A percentile compares a stretch with the other conserved stretches of the same genome.
phyloP scores from a whole-genome alignment of 2,797 vertebrate genomes.

The Typhlichthys subterraneus region DNA sequence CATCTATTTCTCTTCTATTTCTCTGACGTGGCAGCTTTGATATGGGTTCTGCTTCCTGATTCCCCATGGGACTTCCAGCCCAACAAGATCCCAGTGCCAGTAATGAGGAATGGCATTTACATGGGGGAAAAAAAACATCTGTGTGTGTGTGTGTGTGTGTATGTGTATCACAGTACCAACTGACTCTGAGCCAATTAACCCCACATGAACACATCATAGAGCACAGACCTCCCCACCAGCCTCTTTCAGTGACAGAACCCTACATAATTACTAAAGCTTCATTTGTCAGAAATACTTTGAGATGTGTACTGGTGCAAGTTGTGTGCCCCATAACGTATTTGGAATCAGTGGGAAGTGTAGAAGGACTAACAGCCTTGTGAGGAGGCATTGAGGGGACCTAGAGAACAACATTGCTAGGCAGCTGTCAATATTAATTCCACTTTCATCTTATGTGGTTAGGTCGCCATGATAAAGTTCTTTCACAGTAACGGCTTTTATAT shows the following conservation, averaged over 20 bases:
- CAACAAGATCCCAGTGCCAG: slow-evolving; percentile 7
- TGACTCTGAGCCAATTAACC: slow-evolving; percentile 40
- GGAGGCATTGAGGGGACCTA: slow-evolving; percentile 1
- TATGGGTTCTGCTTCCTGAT: slow-evolving; percentile 12
- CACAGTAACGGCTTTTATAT: not conserved
- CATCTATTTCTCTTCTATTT: not conserved
- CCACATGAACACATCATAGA: slow-evolving; percentile 29
- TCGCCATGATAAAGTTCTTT: too few relatives aligned
- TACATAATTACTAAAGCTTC: slow-evolving; percentile 26
- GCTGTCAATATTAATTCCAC: not conserved
- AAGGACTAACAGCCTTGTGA: slow-evolving; percentile 1
- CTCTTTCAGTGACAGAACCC: slow-evolving; percentile 20
- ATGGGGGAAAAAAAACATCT: slow-evolving; percentile 13
- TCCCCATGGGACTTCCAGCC: not conserved
- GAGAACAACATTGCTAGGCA: slow-evolving; percentile 6
- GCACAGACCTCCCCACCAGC: slow-evolving; percentile 3
- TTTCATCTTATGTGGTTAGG: not conserved
- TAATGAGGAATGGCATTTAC: slow-evolving; percentile 44
- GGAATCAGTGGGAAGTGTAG: not conserved
- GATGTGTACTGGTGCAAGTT: not conserved
- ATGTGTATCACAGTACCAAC: not conserved
- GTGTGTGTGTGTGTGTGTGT: not conserved
- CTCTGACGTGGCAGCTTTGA: slow-evolving; percentile 11
- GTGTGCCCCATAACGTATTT: not conserved
- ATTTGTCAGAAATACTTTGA: slow-evolving; percentile 20